Conservation (phyloP, 1,140 invertebrate genomes). For the Tetramorium alpestre region DNA sequence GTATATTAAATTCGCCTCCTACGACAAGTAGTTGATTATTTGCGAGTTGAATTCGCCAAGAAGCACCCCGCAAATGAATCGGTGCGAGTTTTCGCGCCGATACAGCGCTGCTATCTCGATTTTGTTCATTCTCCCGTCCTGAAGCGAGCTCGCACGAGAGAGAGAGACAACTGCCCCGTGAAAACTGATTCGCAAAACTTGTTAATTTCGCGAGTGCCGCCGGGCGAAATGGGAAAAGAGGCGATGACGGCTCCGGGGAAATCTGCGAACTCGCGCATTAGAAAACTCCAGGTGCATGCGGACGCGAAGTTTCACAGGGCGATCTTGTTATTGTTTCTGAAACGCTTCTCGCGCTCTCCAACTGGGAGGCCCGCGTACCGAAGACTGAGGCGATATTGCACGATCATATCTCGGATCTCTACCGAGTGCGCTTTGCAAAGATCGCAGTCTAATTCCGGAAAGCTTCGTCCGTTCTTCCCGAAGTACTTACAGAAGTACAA, state of each 20-base stretch:
- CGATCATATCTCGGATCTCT: conserved; percentile 23
- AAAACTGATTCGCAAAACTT: conserved; percentile 64
- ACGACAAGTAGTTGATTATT: conserved; percentile 61
- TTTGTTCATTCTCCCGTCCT: background rate
- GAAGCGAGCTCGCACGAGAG: background rate
- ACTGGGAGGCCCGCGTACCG: background rate
- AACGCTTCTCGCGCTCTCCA: conserved; percentile 6
- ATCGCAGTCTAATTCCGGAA: conserved; percentile 31
- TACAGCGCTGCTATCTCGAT: background rate
- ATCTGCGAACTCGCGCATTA: conserved; percentile 73
- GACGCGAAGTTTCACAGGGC: conserved; percentile 46
- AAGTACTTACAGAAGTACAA: conserved; percentile 24
- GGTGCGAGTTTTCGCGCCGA: conserved; percentile 59
- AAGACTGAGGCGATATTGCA: conserved; percentile 48
- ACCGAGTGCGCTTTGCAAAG: conserved; percentile 1
- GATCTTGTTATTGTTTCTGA: conserved; percentile 55
- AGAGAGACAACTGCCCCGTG: conserved; percentile 27
- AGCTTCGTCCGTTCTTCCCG: conserved; percentile 6
- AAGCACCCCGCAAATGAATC: conserved; percentile 46
- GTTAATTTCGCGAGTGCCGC: conserved; percentile 71
- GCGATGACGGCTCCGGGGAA: conserved; percentile 67
- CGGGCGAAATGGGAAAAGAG: conserved; percentile 53
- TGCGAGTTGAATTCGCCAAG: background rate
- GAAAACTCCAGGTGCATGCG: conserved; percentile 57
- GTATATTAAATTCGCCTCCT: conserved; percentile 45